phyloP scores from a whole-genome alignment of 2,113 vertebrate species.

The Anoplopoma fimbria region DNA sequence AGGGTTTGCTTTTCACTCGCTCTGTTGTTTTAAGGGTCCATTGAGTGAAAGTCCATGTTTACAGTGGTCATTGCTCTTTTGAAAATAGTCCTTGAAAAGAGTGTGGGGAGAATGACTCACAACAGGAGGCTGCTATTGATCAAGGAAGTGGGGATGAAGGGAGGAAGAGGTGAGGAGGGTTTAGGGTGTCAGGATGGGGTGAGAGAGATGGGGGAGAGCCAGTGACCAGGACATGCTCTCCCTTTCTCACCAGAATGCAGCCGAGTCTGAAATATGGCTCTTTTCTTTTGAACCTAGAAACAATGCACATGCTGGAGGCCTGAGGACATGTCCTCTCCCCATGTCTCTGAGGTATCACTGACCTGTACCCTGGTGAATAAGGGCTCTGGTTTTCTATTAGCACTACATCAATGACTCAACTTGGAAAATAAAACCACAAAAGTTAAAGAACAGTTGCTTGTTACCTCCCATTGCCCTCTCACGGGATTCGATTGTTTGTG shows the following conservation, averaged over 20 bases:
- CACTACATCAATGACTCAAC: not conserved
- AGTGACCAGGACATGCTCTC: conserved; percentile 61
- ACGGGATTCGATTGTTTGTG: conserved; percentile 31
- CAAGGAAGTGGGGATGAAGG: conserved; percentile 26
- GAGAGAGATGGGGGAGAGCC: conserved; percentile 43
- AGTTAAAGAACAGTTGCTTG: conserved; percentile 4
- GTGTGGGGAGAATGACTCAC: conserved; percentile 31
- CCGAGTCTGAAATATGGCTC: conserved; percentile 68
- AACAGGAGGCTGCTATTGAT: conserved; percentile 60
- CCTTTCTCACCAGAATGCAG: conserved; percentile 60
- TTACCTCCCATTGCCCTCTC: conserved; percentile 29
- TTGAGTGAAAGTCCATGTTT: conserved; percentile 69
- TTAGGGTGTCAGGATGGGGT: conserved; percentile 57
- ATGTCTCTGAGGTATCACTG: conserved; percentile 36
- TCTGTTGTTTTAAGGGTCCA: conserved; percentile 39
- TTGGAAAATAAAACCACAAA: conserved; percentile 18
- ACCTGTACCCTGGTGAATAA: conserved; percentile 21
- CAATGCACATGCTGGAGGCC: conserved; percentile 74
- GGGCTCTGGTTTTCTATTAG: conserved; percentile 14
- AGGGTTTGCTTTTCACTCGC: conserved; percentile 46
- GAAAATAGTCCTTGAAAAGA: conserved; percentile 26
- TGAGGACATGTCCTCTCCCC: conserved; percentile 46
- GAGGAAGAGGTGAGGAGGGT: conserved; percentile 42
- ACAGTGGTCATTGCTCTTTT: conserved; percentile 50
- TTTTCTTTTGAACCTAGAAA: conserved; percentile 69